Evolutionary conservation across 23 tunicate species (phyloP).

Genomic region (Aplidium turbinatum): DNA sequence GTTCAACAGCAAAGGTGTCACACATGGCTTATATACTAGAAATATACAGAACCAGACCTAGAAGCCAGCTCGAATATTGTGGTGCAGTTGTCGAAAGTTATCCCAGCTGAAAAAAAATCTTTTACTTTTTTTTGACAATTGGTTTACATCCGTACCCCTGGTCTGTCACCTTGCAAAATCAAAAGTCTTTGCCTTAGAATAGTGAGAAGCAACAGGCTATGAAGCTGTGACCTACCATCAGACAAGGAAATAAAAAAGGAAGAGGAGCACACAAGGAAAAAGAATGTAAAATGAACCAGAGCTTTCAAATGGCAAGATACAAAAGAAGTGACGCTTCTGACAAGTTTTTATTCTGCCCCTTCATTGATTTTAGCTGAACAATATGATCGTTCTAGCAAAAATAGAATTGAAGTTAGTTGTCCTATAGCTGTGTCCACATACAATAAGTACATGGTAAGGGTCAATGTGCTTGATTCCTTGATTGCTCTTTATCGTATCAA

Average conservation of each 20-base stretch:
- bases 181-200: not conserved
- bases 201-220: constrained; percentile 17
- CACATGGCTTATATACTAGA: constrained; percentile 4
- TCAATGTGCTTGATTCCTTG: not conserved
- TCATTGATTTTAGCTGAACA: not conserved
- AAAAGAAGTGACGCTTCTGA: constrained; percentile 21
- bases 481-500: constrained; percentile 12
- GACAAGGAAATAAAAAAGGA: constrained; percentile 8
- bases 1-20: constrained; percentile 12
- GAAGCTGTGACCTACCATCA: not conserved
- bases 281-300: too few species aligned
- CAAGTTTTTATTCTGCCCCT: constrained; percentile 8
- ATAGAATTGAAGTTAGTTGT: constrained; percentile 9
- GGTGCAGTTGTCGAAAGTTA: not conserved
- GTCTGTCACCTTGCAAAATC: constrained; percentile 1
- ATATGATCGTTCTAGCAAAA: constrained; percentile 7
- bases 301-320: constrained; percentile 27
- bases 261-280: too few species aligned
- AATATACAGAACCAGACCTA: constrained; percentile 20
- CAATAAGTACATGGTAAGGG: constrained; percentile 13
- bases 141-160: constrained; percentile 22
- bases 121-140: constrained; percentile 32
- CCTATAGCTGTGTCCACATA: constrained; percentile 4
- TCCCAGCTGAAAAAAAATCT: constrained; percentile 12
- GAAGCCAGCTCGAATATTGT: constrained; percentile 37